Percentiles rank a stretch among this genome's conserved stretches.
These are phyloP conservation scores for Pogonophryne albipinna DNA, from an alignment of 2,797 vertebrate genomes.

Conservation along the genomic window DNA sequence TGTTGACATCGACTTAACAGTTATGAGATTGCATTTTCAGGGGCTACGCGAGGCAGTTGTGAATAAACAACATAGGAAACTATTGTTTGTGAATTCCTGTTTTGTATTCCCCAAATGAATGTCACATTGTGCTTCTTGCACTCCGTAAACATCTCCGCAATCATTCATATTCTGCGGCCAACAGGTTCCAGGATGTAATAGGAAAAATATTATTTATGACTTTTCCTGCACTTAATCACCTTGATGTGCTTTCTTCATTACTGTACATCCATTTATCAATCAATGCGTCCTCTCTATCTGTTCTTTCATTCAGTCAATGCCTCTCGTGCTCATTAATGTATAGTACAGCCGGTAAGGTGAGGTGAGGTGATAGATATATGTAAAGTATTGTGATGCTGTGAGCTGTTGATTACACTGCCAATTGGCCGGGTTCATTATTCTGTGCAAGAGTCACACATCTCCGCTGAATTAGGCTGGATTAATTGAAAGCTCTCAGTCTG, in stretches of 20 bases:
- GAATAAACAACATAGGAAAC: conserved; percentile 27
- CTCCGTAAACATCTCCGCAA: no score
- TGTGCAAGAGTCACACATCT: conserved; percentile 61
- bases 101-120: conserved; percentile 13
- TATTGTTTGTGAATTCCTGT: conserved; percentile 6
- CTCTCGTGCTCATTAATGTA: conserved; percentile 46
- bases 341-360: conserved; percentile 39
- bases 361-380: conserved; percentile 59
- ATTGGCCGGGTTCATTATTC: conserved; percentile 76
- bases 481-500: conserved; percentile 78
- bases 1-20: conserved; percentile 50
- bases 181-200: conserved; percentile 8
- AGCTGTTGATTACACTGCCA: conserved; percentile 73
- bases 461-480: conserved; percentile 75
- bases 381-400: conserved; percentile 61
- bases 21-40: conserved; percentile 22
- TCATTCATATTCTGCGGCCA: neutral
- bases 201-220: conserved; percentile 29
- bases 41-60: neutral
- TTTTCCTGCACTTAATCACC: conserved; percentile 35
- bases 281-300: conserved; percentile 25
- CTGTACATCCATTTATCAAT: conserved; percentile 55
- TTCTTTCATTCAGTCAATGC: conserved; percentile 33
- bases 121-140: neutral
- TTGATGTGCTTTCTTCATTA: conserved; percentile 43